Evolutionary conservation across 2,113 vertebrate genomes (phyloP), one percentile per base, ranked within the genome.

Genomic region (Nibea albiflora): DNA sequence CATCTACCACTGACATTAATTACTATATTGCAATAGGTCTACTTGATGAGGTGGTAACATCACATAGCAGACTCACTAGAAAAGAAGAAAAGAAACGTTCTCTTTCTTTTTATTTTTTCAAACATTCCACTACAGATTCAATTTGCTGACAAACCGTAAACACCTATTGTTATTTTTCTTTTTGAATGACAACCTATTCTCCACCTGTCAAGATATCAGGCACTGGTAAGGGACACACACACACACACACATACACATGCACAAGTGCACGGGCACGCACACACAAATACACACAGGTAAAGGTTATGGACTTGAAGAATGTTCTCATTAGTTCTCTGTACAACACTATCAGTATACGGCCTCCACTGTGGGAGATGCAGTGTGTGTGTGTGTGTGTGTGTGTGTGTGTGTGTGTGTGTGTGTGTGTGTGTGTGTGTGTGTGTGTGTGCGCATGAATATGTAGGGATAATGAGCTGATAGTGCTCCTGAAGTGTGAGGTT

Each of bases 221-320:
- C 44, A 20, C 3, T 39, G 26, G 62, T 26, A 42, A 61, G 63
- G 74, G 31, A 78, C 49, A 69, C 78, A 69, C 76, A 73, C 70
- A 11, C 4, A 31, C 31, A 35, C 5, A 35, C 31, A 6, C 31
- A 6, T 26, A 70, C 64, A 61, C 0, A 53, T 26, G 53, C 31
- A 73, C 46, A 66, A 16, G 57, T 16, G 2, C n/a, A 49, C 26
- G 0, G 11, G 2, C n/a, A 49, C 26, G 0, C 10, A 28, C 65
- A 69, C 16, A 80, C 76, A 68, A 64, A 62, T 50, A 39, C 5
- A 26, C 64, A 74, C 31, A 88, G 76, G 86, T 90, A 90, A 90
- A 93, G 86, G 90, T 89, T 91, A 84, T 64, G 64, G 84, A 84
- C 86, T 80, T 90, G 84, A 89, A 85, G 61, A 91, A 91, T 89